Evolutionary conservation across 2,113 vertebrate species (phyloP), one percentile per base, ranked within the genome.

Genomic region (Cyphotilapia sp.): DNA sequence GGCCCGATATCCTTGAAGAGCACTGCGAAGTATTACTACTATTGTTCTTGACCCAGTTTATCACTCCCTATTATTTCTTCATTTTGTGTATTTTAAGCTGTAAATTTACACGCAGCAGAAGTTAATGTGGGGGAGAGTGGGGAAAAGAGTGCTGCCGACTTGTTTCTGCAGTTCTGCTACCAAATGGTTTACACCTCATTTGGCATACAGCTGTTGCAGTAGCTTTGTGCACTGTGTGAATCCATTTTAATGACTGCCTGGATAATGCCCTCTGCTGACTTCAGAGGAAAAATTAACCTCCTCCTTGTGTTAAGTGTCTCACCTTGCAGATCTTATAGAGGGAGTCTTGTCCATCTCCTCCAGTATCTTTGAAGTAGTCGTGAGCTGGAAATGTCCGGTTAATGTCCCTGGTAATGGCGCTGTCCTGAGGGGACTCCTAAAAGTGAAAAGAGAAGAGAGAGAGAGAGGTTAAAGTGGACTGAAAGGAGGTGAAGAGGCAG

Each of bases 291-390:
- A 83, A 69, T 13, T 3, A 56, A 38, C 47, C 12, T 45, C 49
- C 45, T 57, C 31, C 33, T 42, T 85, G 22, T 69, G 66, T 35
- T 42, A 24, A 40, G 19, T 9, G 10, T 22, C 85, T 66, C 95
- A 99, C 99, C 98, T 99, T 99, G 97, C 99, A 99, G 96, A 99
- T 99, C 96, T 99, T 99, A 95, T 99, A 99, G 61, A 99, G 96
- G 2, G 98, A 99, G 94, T 99, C 99, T 94, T 99, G 99, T 49
- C 99, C 99, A 80, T 99, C 98, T 89, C 99, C 99, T 89, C 99
- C 99, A 4, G 98, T 99, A 90, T 99, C 99, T 96, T 99, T 99
- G 93, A 99, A 99, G 95, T 99, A 99, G 96, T 99, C 99, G n/a
- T 99, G 99, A 74, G 99, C 99, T 86, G 99, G 99, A 92, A 99